Conservation (phyloP, 2,797 vertebrate genomes). For the Naso thynnoides region DNA sequence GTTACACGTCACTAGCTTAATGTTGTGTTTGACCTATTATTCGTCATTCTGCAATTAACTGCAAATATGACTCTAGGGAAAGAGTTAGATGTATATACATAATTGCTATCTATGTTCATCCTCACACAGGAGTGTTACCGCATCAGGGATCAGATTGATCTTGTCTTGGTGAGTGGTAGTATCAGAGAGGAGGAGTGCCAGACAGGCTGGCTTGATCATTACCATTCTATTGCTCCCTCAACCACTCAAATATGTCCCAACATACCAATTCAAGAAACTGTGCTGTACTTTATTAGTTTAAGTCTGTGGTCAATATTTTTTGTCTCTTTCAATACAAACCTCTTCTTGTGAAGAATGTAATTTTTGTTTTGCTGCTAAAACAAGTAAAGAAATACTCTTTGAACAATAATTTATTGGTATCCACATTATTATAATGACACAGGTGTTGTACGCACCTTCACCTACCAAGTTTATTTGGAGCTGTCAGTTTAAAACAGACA, state of each 20-base stretch:
- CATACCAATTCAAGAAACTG: slow-evolving; percentile 20
- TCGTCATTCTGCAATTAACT: slow-evolving; percentile 67
- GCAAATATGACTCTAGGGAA: slow-evolving; percentile 52
- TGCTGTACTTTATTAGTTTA: slow-evolving; percentile 1
- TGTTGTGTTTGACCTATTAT: slow-evolving; percentile 54
- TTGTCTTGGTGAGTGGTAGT: slow-evolving; percentile 14
- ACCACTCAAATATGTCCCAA: slow-evolving; percentile 4
- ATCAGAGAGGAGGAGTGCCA: slow-evolving; percentile 19
- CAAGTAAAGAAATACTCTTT: neutral
- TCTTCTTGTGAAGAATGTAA: neutral
- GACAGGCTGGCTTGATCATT: slow-evolving; percentile 32
- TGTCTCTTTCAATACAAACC: neutral
- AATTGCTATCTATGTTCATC: slow-evolving; percentile 41
- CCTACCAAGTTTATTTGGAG: too few relatives aligned
- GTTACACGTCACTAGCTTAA: slow-evolving; percentile 29
- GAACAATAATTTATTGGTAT: too few relatives aligned
- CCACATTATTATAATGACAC: too few relatives aligned
- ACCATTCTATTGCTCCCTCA: slow-evolving; percentile 2
- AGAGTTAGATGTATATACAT: slow-evolving; percentile 28
- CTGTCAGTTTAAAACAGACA: neutral
- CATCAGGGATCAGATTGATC: slow-evolving; percentile 45
- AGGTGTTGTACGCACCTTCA: too few relatives aligned
- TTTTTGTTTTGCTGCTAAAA: neutral
- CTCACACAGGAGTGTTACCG: slow-evolving; percentile 23
- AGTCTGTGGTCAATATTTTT: neutral